A percentile compares a stretch with the other conserved stretches of the same genome.
phyloP scores from a whole-genome alignment of 2,797 vertebrate genomes.

The Aulostomus chinensis region DNA sequence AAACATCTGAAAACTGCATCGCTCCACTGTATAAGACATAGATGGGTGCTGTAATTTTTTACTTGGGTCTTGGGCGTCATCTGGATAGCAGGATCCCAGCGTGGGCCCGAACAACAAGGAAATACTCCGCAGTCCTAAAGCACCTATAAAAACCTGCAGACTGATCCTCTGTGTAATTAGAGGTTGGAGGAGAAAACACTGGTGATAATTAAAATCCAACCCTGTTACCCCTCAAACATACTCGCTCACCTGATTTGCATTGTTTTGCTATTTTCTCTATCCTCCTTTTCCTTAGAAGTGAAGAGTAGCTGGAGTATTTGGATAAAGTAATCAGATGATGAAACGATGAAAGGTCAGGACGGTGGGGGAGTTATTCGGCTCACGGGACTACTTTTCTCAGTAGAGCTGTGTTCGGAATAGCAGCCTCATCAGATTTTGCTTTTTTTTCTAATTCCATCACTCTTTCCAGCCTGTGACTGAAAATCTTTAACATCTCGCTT shows the following conservation, averaged over 20 bases:
- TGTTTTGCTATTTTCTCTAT: constrained; percentile 27
- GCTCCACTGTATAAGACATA: not conserved
- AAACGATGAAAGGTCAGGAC: constrained; percentile 64
- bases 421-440: constrained; percentile 36
- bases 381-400: constrained; percentile 39
- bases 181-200: constrained; percentile 60
- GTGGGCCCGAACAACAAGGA: constrained; percentile 66
- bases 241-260: constrained; percentile 29
- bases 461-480: constrained; percentile 25
- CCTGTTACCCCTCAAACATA: constrained; percentile 31
- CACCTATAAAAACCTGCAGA: constrained; percentile 68
- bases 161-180: constrained; percentile 70
- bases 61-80: constrained; percentile 57
- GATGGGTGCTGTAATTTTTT: constrained; percentile 17
- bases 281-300: not conserved
- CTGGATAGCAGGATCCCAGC: constrained; percentile 72
- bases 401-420: constrained; percentile 53
- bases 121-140: constrained; percentile 66
- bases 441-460: constrained; percentile 7
- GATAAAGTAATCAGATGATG: constrained; percentile 63
- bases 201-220: constrained; percentile 65
- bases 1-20: not conserved
- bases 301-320: constrained; percentile 32
- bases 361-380: constrained; percentile 63
- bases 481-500: constrained; percentile 43